Conservation (phyloP, 2,113 vertebrate genomes). For the Clinocottus analis region DNA sequence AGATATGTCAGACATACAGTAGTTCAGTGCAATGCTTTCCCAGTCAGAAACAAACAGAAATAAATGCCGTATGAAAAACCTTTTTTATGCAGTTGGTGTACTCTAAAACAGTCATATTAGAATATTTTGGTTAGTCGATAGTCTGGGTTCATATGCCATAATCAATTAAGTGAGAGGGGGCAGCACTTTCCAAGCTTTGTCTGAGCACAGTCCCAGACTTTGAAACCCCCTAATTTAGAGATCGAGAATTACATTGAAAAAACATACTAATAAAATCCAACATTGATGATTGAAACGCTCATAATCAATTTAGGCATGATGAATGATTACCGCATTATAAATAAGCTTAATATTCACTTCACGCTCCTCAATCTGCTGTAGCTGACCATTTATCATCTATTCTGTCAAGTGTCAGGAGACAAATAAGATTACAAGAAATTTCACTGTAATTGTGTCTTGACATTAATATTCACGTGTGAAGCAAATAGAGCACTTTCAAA, state of each 20-base stretch:
- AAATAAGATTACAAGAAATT: slow-evolving; percentile 37
- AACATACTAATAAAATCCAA: not conserved
- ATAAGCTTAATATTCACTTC: slow-evolving; percentile 51
- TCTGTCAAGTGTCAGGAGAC: slow-evolving; percentile 48
- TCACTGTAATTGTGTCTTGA: slow-evolving; percentile 32
- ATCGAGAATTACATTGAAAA: not conserved
- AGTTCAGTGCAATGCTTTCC: too few species aligned
- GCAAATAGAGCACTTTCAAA: slow-evolving; percentile 20
- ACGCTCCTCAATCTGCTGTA: slow-evolving; percentile 33
- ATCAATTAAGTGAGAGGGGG: too few species aligned
- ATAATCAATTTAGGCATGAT: slow-evolving; percentile 36
- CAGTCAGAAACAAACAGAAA: too few species aligned
- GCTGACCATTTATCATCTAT: slow-evolving; percentile 56
- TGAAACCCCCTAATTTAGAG: not conserved
- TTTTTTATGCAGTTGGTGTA: too few species aligned
- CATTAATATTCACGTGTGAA: slow-evolving; percentile 55
- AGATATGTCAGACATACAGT: too few species aligned
- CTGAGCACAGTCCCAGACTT: not conserved
- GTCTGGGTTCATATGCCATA: too few species aligned
- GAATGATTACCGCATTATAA: slow-evolving; percentile 25
- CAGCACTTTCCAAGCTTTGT: too few species aligned
- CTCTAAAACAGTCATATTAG: too few species aligned
- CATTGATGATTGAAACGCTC: slow-evolving; percentile 8
- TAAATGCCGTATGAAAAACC: too few species aligned
- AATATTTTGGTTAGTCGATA: too few species aligned